Evolutionary conservation across 2,113 vertebrate genomes (phyloP), one percentile per base, ranked within the genome.

Genomic region (Dasypus novemcinctus): DNA sequence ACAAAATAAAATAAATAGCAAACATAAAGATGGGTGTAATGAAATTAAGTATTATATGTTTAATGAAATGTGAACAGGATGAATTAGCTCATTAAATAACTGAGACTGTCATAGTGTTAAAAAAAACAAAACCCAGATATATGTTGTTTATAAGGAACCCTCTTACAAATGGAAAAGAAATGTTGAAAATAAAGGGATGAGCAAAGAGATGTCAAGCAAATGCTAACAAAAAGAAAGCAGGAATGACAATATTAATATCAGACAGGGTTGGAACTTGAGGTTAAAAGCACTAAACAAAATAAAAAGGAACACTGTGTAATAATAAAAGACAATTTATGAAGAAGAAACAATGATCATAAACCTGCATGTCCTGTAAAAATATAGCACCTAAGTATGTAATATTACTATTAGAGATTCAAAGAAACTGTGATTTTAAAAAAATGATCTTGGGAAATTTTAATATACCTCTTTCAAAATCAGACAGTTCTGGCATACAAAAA

Each of bases 171-270:
- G 63, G 78, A 92, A 90, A 92, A 81, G 49, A 84, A 83, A 82
- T 1, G 7, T 71, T 88, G 68, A 79, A 95, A 97, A 93, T 72
- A 92, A 78, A 87, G 63, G 15, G 78, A 90, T 79, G 63, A 92
- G 33, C 93, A 91, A 88, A 83, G 94, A 95, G 52, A 96, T 92
- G 84, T 86, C 93, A 95, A 84, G 63, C 33, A 85, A 96, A 87
- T 31, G 59, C 69, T 95, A 95, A 95, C 87, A 94, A 95, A 93
- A 90, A 75, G 68, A 92, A 83, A 93, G 57, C 23, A 97, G 52
- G 59, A 74, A 93, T 93, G 87, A 89, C 74, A 96, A 80, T 93
- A 95, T 97, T 96, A 95, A 91, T 95, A 87, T 79, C 49, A 82
- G 31, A 69, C 69, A 17, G 36, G 11, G 74, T 95, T 95, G 78